These are phyloP conservation scores for Corynorhinus townsendii DNA, from an alignment of 2,113 vertebrate species.

Conservation along the genomic window DNA sequence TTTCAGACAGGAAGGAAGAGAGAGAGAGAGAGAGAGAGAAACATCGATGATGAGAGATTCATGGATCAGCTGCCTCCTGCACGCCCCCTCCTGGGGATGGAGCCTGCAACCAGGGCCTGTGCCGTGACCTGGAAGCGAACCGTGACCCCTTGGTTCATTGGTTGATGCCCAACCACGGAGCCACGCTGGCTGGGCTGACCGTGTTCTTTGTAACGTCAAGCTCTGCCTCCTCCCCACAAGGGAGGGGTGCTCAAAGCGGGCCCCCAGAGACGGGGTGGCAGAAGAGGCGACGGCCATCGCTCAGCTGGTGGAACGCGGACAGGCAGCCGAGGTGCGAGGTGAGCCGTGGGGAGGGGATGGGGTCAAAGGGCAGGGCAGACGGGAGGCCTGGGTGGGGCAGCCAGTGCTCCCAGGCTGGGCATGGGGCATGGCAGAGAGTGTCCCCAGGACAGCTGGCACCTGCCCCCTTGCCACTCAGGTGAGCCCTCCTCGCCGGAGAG, in stretches of 20 bases:
- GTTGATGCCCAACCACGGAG: too few relatives aligned
- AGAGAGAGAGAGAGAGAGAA: too few relatives aligned
- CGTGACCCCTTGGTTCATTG: too few relatives aligned
- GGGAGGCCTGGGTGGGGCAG: accelerated
- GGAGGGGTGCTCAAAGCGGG: not conserved
- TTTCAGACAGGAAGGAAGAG: too few relatives aligned
- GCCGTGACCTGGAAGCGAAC: too few relatives aligned
- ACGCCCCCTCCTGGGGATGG: too few relatives aligned
- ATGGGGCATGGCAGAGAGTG: not conserved
- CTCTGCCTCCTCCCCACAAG: not conserved
- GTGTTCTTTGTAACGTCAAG: accelerated
- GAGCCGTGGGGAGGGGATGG: not conserved
- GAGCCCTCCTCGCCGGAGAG: not conserved
- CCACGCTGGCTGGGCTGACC: too few relatives aligned
- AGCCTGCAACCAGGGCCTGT: too few relatives aligned
- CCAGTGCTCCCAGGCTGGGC: not conserved
- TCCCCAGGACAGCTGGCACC: not conserved
- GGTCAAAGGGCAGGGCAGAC: too few relatives aligned
- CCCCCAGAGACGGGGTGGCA: not conserved
- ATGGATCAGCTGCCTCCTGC: too few relatives aligned
- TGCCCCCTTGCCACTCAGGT: accelerated
- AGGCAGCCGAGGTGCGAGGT: not conserved
- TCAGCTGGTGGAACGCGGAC: accelerated
- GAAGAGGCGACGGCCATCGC: not conserved
- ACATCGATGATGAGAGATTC: too few relatives aligned